phyloP scores from a whole-genome alignment of 2,888 invertebrate species.

The Drosophila prolongata region DNA sequence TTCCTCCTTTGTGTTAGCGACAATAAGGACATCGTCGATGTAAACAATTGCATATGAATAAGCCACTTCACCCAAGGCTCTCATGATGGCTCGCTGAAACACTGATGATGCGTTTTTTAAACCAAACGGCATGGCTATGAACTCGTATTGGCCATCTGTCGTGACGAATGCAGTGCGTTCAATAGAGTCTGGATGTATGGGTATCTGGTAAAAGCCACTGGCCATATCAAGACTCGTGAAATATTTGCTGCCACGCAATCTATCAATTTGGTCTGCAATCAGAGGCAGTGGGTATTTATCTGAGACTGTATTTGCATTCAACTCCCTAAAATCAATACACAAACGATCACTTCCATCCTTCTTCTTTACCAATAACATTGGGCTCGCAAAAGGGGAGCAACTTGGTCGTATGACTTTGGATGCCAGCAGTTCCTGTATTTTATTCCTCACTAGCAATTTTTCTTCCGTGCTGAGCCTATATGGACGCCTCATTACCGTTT shows the following conservation, averaged over 20 bases:
- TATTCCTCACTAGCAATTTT: background rate
- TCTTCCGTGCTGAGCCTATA: background rate
- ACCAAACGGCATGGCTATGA: background rate
- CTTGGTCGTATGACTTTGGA: background rate
- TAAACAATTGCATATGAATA: background rate
- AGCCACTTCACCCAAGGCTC: background rate
- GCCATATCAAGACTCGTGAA: background rate
- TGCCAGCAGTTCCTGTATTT: background rate
- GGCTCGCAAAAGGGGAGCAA: background rate
- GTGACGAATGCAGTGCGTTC: conserved; percentile 1
- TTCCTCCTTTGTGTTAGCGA: background rate
- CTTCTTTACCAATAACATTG: conserved; percentile 1
- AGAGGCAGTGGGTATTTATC: background rate
- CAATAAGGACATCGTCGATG: background rate
- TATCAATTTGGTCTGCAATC: background rate
- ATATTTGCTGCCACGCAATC: conserved; percentile 1
- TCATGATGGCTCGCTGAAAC: background rate
- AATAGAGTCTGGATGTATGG: background rate
- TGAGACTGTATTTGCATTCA: background rate
- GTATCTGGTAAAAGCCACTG: background rate
- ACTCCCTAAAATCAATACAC: background rate
- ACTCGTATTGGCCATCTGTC: conserved; percentile 1
- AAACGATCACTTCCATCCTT: background rate
- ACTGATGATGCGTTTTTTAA: background rate
- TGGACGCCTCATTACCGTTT: background rate